Conservation (phyloP, 1,140 invertebrate species). For the Drosophila pallidifrons region DNA sequence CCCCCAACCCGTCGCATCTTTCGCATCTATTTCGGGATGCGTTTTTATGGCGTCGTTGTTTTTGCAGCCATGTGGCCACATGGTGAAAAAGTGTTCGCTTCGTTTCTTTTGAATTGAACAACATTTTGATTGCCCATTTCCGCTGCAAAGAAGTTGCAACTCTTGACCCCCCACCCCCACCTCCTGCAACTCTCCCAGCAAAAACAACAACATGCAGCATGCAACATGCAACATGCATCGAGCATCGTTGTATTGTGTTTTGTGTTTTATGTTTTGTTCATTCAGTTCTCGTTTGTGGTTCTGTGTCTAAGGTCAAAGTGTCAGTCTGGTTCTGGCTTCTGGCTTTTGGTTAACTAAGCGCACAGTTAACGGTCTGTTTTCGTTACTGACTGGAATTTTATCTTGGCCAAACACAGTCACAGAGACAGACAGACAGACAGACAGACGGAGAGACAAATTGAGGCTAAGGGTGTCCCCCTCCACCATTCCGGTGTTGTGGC, state of each 20-base stretch:
- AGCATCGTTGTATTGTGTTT: not conserved
- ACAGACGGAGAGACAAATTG: constrained; percentile 32
- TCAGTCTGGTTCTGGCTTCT: not conserved
- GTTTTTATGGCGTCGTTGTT: constrained; percentile 25
- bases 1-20: no score
- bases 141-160: constrained; percentile 13
- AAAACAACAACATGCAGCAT: not conserved
- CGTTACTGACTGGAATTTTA: constrained; percentile 48
- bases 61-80: constrained; percentile 38
- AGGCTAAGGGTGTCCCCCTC: constrained; percentile 43
- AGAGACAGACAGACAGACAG: no score
- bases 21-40: constrained; percentile 35
- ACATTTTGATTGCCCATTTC: constrained; percentile 37
- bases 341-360: not conserved
- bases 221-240: not conserved
- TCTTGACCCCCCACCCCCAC: not conserved
- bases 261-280: not conserved
- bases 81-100: constrained; percentile 10
- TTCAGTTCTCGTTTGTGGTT: not conserved
- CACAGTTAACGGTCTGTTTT: not conserved
- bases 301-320: constrained; percentile 27
- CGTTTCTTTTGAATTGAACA: constrained; percentile 22
- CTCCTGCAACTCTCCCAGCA: not conserved
- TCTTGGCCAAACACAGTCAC: constrained; percentile 30
- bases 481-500: not conserved